Percentiles rank a stretch among this genome's conserved stretches.
Evolutionary conservation across 2,113 vertebrate species (phyloP).

Genomic region (Poecilia latipinna): DNA sequence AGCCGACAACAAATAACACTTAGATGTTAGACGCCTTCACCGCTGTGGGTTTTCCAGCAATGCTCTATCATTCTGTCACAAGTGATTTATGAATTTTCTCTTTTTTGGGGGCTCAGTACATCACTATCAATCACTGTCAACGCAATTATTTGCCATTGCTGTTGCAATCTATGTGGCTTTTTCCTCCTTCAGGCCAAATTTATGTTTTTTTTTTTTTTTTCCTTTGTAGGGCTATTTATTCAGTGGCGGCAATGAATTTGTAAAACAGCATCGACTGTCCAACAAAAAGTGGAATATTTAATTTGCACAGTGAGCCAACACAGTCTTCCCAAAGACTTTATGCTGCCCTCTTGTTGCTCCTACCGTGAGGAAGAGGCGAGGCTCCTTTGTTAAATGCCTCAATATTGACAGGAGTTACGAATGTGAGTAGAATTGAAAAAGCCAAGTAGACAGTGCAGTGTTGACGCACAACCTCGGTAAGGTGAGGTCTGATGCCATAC

Average conservation of each 20-base stretch:
- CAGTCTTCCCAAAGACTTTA: conserved; percentile 25
- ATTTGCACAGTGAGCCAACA: conserved; percentile 22
- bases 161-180: conserved; percentile 26
- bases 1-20: conserved; percentile 17
- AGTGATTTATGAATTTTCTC: conserved; percentile 74
- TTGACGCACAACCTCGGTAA: conserved; percentile 45
- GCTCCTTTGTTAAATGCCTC: conserved; percentile 50
- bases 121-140: conserved; percentile 69
- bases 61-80: conserved; percentile 59
- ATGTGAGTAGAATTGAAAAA: conserved; percentile 44
- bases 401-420: conserved; percentile 54
- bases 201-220: conserved; percentile 1
- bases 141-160: conserved; percentile 45
- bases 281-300: conserved; percentile 23
- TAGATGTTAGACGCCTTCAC: conserved; percentile 19
- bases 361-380: conserved; percentile 47
- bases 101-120: conserved; percentile 28
- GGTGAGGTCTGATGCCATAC: conserved; percentile 48
- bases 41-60: conserved; percentile 41
- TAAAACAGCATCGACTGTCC: conserved; percentile 15
- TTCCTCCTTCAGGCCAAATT: conserved; percentile 21
- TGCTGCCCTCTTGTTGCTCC: conserved; percentile 30
- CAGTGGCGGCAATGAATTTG: not conserved
- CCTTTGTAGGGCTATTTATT: not conserved
- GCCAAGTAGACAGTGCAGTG: conserved; percentile 33